Percentiles rank a stretch among this genome's conserved stretches.
Conservation (phyloP, 53 echinoderm and acorn worm genomes). For the Temnopleurus reevesii region DNA sequence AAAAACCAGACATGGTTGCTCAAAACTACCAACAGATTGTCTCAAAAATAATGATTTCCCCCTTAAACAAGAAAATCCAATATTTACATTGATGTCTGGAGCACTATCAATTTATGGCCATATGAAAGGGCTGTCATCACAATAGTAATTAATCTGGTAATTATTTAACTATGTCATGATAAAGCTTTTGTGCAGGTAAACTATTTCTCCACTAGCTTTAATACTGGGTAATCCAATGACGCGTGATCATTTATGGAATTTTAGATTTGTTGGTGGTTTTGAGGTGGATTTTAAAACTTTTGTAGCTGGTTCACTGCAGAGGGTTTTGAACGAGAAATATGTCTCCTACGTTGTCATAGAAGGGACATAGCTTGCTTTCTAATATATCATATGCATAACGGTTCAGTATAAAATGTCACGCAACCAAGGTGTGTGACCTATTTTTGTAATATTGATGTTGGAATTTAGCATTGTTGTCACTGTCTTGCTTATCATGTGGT, state of each 20-base stretch:
- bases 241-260: neutral
- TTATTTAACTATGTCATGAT: no score
- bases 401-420: neutral
- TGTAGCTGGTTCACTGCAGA: neutral
- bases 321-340: neutral
- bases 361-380: neutral
- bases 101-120: no score
- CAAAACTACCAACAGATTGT: no score
- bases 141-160: no score
- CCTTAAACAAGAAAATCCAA: no score
- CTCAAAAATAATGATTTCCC: no score
- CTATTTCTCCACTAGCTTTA: no score
- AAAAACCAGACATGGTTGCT: neutral
- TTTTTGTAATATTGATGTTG: neutral
- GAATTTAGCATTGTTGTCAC: neutral
- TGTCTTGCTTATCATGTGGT: slow-evolving; percentile 9
- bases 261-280: neutral
- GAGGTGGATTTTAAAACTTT: neutral
- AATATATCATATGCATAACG: neutral
- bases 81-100: no score
- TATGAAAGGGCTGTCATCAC: no score
- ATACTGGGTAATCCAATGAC: no score
- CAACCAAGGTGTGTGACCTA: no score
- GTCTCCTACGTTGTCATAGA: neutral
- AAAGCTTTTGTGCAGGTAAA: no score